Evolutionary conservation across 2,888 invertebrate species (phyloP).

Genomic region (Nebria brevicollis): DNA sequence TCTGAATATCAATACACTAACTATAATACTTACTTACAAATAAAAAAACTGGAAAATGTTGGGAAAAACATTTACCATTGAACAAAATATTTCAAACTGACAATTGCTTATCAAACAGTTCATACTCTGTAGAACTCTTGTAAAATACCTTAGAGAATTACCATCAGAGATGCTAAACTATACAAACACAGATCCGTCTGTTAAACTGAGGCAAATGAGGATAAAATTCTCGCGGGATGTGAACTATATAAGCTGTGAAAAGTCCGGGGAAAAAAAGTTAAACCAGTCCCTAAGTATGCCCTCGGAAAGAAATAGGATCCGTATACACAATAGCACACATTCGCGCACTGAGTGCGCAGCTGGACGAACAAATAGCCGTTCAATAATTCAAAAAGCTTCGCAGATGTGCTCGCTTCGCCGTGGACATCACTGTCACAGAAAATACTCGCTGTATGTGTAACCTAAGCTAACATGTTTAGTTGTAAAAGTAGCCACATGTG

Average conservation of each 20-base stretch:
- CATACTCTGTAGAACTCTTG: background rate
- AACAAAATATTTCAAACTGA: background rate
- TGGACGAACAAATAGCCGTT: constrained; percentile 43
- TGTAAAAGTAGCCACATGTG: constrained; percentile 3
- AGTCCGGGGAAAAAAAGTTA: constrained; percentile 17
- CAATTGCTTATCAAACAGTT: background rate
- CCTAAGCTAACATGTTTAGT: background rate
- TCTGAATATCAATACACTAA: background rate
- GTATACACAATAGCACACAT: background rate
- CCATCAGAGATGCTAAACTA: background rate
- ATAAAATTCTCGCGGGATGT: constrained; percentile 31
- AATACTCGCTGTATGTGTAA: background rate
- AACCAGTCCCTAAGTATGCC: background rate
- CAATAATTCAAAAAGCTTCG: constrained; percentile 45
- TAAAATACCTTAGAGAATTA: background rate
- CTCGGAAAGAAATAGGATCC: background rate
- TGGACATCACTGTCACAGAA: constrained; percentile 26
- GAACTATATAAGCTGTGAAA: background rate
- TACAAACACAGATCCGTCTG: constrained; percentile 18
- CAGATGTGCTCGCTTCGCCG: constrained; percentile 10
- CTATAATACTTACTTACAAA: too few relatives aligned
- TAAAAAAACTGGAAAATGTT: too few relatives aligned
- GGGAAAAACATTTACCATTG: too few relatives aligned
- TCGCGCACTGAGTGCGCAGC: constrained; percentile 11
- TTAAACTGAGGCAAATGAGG: constrained; percentile 41